Percentiles rank a stretch among this genome's conserved stretches.
phyloP scores from a whole-genome alignment of 2,113 vertebrate species.

The Narcine bancroftii region DNA sequence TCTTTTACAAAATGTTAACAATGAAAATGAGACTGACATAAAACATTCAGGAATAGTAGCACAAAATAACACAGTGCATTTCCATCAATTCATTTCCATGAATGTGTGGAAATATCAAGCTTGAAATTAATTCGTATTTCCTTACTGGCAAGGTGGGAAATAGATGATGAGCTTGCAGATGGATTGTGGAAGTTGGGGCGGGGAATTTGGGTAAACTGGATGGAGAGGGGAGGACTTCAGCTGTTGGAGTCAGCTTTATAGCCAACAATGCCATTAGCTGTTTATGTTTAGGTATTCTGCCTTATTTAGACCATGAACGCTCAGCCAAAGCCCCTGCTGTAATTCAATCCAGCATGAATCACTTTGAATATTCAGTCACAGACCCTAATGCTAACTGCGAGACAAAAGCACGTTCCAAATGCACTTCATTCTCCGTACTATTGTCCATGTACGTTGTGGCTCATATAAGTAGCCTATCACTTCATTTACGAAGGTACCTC shows the following conservation, averaged over 20 bases:
- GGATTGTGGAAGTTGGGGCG: background rate
- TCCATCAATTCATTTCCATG: background rate
- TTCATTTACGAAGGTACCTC: background rate
- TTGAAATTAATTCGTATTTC: background rate
- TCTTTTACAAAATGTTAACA: background rate
- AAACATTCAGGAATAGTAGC: background rate
- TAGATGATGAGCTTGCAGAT: background rate
- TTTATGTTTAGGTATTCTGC: background rate
- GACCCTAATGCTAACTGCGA: background rate
- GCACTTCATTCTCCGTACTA: background rate
- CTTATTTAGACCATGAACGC: background rate
- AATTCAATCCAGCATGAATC: slow-evolving; percentile 24
- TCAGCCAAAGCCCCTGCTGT: slow-evolving; percentile 26
- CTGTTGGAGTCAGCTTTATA: background rate
- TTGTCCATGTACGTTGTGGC: background rate
- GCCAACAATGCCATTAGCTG: background rate
- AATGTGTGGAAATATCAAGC: background rate
- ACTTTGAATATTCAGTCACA: background rate
- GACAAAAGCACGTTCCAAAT: background rate
- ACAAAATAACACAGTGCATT: background rate
- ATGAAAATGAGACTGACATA: background rate
- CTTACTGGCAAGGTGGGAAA: background rate
- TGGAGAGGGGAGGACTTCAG: background rate
- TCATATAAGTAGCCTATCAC: background rate
- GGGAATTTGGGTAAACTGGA: background rate